These are phyloP conservation scores for Crenichthys baileyi DNA, from an alignment of 2,797 vertebrate genomes.

Conservation along the genomic window DNA sequence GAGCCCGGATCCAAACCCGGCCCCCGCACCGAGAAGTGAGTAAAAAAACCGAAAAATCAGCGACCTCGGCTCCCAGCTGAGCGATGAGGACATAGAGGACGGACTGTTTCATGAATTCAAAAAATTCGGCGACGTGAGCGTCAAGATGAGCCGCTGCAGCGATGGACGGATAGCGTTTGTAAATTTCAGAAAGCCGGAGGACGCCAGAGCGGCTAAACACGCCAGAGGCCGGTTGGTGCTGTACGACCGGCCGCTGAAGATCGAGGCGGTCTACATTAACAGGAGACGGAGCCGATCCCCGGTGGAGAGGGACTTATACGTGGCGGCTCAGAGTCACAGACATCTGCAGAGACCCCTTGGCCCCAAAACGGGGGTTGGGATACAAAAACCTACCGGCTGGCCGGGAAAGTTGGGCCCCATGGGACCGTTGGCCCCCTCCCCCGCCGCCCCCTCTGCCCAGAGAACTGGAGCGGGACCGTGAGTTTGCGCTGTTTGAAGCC, in stretches of 20 bases:
- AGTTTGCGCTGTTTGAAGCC: conserved; percentile 91
- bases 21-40: conserved; percentile 86
- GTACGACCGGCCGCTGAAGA: conserved; percentile 95
- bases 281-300: conserved; percentile 91
- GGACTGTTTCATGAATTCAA: conserved; percentile 98
- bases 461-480: conserved; percentile 93
- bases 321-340: conserved; percentile 81
- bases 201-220: conserved; percentile 94
- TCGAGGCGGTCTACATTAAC: conserved; percentile 91
- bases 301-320: conserved; percentile 88
- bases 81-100: conserved; percentile 97
- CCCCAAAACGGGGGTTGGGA: conserved; percentile 91
- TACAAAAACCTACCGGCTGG: conserved; percentile 94
- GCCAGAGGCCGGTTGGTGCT: conserved; percentile 92
- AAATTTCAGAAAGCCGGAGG: conserved; percentile 95
- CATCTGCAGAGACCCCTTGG: conserved; percentile 89
- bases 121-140: conserved; percentile 96
- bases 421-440: conserved; percentile 90
- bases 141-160: conserved; percentile 93
- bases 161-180: conserved; percentile 96
- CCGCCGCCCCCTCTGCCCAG: conserved; percentile 91
- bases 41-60: conserved; percentile 98
- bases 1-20: too few relatives aligned
- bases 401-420: too few relatives aligned
- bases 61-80: conserved; percentile 93